Evolutionary conservation across 2,888 invertebrate species (phyloP).

Genomic region (Diadromus collaris): DNA sequence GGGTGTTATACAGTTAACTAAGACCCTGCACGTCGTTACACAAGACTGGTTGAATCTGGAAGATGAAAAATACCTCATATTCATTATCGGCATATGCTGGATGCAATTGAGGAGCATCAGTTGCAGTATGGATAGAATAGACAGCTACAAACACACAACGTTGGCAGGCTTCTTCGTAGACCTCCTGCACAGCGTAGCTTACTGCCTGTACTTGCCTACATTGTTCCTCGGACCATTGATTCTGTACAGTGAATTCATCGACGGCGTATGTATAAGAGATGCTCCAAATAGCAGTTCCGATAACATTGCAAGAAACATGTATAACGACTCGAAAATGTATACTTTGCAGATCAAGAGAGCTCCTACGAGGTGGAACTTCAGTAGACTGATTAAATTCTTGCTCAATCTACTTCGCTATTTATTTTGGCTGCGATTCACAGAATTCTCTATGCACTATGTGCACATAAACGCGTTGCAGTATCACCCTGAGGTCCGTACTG

Average conservation of each 20-base stretch:
- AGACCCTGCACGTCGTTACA: slow-evolving; percentile 80
- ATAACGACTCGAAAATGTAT: slow-evolving; percentile 39
- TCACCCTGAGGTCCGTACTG: slow-evolving; percentile 82
- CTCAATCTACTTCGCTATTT: slow-evolving; percentile 81
- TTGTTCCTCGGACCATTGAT: slow-evolving; percentile 93
- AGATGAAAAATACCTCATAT: slow-evolving; percentile 82
- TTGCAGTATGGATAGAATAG: slow-evolving; percentile 84
- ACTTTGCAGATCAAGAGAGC: slow-evolving; percentile 76
- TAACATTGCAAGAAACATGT: not conserved
- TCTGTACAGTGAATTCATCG: slow-evolving; percentile 86
- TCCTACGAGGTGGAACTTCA: slow-evolving; percentile 74
- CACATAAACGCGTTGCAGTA: slow-evolving; percentile 90
- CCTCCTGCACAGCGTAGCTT: slow-evolving; percentile 83
- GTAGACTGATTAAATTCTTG: slow-evolving; percentile 64
- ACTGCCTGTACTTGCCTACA: slow-evolving; percentile 92
- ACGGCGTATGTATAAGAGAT: slow-evolving; percentile 76
- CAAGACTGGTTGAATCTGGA: slow-evolving; percentile 80
- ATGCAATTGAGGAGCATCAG: slow-evolving; percentile 89
- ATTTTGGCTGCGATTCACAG: slow-evolving; percentile 87
- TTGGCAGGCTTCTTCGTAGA: slow-evolving; percentile 78
- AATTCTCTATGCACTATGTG: slow-evolving; percentile 89
- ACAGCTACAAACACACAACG: slow-evolving; percentile 72
- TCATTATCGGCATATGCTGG: slow-evolving; percentile 85
- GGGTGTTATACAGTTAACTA: slow-evolving; percentile 81
- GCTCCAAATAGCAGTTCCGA: not conserved